These are phyloP conservation scores for Holothuria leucospilota DNA, from an alignment of 53 echinoderm and acorn worm species.

Conservation along the genomic window DNA sequence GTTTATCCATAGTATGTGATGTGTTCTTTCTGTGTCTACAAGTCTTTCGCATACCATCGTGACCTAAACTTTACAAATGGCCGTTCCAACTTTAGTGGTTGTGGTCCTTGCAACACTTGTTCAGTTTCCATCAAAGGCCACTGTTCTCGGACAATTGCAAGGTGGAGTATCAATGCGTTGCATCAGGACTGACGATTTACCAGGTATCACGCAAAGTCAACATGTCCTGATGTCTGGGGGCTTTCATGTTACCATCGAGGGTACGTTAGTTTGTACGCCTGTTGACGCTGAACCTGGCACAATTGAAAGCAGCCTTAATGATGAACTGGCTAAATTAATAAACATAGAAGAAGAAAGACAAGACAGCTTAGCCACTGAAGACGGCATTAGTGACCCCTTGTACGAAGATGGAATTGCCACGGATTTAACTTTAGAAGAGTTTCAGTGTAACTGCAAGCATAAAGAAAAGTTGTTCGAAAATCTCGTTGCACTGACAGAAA, in stretches of 20 bases:
- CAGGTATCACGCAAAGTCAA: slow-evolving; percentile 6
- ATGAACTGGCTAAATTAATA: too few species aligned
- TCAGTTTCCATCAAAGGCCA: too few species aligned
- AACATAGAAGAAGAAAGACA: neutral
- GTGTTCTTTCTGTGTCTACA: too few species aligned
- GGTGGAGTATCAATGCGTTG: slow-evolving; percentile 21
- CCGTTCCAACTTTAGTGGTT: too few species aligned
- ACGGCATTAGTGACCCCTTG: too few species aligned
- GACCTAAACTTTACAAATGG: too few species aligned
- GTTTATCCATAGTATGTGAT: too few species aligned
- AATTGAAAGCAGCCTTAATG: neutral
- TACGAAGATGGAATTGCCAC: too few species aligned
- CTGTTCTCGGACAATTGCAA: neutral
- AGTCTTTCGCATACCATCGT: too few species aligned
- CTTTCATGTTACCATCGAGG: slow-evolving; percentile 17
- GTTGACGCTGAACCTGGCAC: neutral
- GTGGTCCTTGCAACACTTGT: too few species aligned
- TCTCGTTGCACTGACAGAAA: slow-evolving; percentile 26
- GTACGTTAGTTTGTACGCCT: slow-evolving; percentile 1
- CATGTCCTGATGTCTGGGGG: neutral
- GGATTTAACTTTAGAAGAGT: neutral
- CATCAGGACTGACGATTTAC: neutral
- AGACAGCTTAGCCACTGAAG: too few species aligned
- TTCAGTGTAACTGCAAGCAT: slow-evolving; percentile 8
- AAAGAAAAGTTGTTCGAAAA: slow-evolving; percentile 25